Conservation (phyloP, 1,140 invertebrate genomes). For the Rhagoletis pomonella region DNA sequence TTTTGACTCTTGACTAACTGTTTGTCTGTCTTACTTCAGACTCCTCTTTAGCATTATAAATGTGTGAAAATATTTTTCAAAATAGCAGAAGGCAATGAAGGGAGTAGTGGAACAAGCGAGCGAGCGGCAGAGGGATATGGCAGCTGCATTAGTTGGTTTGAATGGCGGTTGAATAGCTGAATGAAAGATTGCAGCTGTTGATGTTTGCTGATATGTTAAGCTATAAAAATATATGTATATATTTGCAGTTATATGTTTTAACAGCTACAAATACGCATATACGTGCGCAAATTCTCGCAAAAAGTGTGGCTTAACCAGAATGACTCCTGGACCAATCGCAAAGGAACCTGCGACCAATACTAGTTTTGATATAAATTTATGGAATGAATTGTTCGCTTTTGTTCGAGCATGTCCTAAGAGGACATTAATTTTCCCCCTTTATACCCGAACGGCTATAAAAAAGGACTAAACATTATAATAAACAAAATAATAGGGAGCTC, state of each 20-base stretch:
- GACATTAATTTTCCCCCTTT: too few species aligned
- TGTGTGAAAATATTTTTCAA: slow-evolving; percentile 38
- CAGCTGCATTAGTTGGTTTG: slow-evolving; percentile 46
- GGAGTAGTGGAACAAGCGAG: not conserved
- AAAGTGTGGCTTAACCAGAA: too few species aligned
- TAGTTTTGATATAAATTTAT: too few species aligned
- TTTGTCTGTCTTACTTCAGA: slow-evolving; percentile 48
- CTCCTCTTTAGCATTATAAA: slow-evolving; percentile 7
- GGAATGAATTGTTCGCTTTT: too few species aligned
- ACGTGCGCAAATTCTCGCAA: too few species aligned
- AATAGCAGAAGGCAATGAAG: not conserved
- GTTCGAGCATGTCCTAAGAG: too few species aligned
- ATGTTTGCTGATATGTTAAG: slow-evolving; percentile 35
- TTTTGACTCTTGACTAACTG: slow-evolving; percentile 40
- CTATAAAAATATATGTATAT: not conserved
- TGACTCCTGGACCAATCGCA: too few species aligned
- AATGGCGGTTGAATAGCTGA: slow-evolving; percentile 1
- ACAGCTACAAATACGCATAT: too few species aligned
- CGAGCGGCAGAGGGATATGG: not conserved
- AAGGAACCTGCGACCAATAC: too few species aligned
- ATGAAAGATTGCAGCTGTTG: slow-evolving; percentile 35
- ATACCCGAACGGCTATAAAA: too few species aligned
- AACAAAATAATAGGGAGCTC: too few species aligned
- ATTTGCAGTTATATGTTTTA: not conserved
- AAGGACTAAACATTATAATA: too few species aligned